Evolutionary conservation across 2,797 vertebrate species (phyloP), one percentile per base, ranked within the genome.

Genomic region (Poeciliopsis presidionis): DNA sequence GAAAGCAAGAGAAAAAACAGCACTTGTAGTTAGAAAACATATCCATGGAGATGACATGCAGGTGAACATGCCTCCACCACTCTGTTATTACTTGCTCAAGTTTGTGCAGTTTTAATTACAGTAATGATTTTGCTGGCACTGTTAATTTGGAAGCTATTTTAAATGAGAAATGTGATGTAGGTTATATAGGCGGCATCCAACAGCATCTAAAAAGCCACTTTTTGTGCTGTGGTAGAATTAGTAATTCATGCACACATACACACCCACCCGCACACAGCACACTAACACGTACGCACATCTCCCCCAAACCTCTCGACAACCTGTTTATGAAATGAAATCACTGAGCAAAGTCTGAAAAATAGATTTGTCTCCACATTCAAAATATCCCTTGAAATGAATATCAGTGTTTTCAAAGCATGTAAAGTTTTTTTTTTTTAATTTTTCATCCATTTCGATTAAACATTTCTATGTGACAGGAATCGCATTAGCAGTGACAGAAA

Each of bases 41-140:
- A 79, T 87, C 81, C 85, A 78, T 81, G 79, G 77, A 79, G 74
- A 85, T 74, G 57, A 41, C 76, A 76, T 53, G 77, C 73, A 75
- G 72, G 75, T 59, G 47, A 88, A 74, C 73, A 57, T 14, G n/a
- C 76, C 84, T 84, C 70, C 70, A 55, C 69, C 43, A 5, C 70
- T 71, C 81, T 69, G 65, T 63, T 81, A 79, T 77, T 85, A 65
- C 81, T 84, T 74, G 49, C 73, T 61, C 53, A 83, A 87, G 72
- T 77, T 76, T 69, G 47, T 74, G n/a, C 22, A 80, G 57, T 80
- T 82, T 83, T 86, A 86, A 77, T 80, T 85, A 72, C 47, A 63
- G 41, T 76, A 75, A 30, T 79, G 74, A 82, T 74, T 71, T 45
- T 83, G 71, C 36, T 77, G 74, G 55, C 22, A 28, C 57, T 6